A percentile compares a stretch with the other conserved stretches of the same genome.
Evolutionary conservation across 1,140 invertebrate species (phyloP).

Genomic region (silkworm (Bombyx mori)): ASM3026992v2 NC_085114.1:8791001-8791500

Average conservation of each 20-base stretch:
- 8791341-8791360: conserved; percentile 37
- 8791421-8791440: conserved; percentile 21
- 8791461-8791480: conserved; percentile 6
- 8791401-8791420: conserved; percentile 40
- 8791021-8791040: conserved; percentile 1
- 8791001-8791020: background rate
- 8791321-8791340: background rate
- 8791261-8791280: too few relatives aligned
- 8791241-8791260: too few relatives aligned
- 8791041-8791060: conserved; percentile 1
- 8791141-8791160: background rate
- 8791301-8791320: too few relatives aligned
- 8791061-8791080: background rate
- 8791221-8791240: too few relatives aligned
- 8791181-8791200: too few relatives aligned
- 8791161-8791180: background rate
- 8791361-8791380: conserved; percentile 46
- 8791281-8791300: too few relatives aligned
- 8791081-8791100: background rate
- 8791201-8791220: too few relatives aligned
- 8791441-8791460: background rate
- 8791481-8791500: conserved; percentile 1
- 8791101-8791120: conserved; percentile 1
- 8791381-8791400: conserved; percentile 41
- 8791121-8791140: background rate